A percentile compares a stretch with the other conserved stretches of the same genome.
Conservation (phyloP, 2,888 invertebrate genomes). For the Brachyptera putata region DNA sequence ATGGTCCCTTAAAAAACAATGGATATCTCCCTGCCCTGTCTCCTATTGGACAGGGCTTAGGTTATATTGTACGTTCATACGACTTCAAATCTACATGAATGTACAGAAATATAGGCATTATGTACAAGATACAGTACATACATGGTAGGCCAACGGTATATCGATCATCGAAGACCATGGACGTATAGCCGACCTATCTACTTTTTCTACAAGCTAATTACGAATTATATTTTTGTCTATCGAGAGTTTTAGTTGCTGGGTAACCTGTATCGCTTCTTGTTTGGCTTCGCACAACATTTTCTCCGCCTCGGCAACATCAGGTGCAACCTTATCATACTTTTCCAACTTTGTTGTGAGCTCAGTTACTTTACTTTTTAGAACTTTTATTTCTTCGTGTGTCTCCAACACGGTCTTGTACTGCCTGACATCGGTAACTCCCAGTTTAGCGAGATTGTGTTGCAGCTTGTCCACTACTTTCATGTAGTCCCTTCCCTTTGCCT, state of each 20-base stretch:
- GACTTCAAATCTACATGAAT: too few relatives aligned
- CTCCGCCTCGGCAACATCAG: constrained; percentile 42
- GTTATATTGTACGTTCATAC: too few relatives aligned
- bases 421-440: constrained; percentile 37
- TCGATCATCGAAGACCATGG: too few relatives aligned
- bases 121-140: too few relatives aligned
- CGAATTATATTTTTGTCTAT: too few relatives aligned
- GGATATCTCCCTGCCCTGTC: too few relatives aligned
- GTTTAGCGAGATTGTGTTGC: constrained; percentile 35
- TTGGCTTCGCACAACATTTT: constrained; percentile 37
- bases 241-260: neutral
- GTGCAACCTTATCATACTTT: constrained; percentile 40
- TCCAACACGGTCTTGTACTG: constrained; percentile 36
- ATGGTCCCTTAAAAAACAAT: too few relatives aligned
- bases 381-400: constrained; percentile 38
- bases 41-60: too few relatives aligned
- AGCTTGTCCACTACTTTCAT: constrained; percentile 37
- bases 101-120: too few relatives aligned
- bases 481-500: constrained; percentile 40
- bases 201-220: too few relatives aligned
- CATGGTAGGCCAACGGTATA: too few relatives aligned
- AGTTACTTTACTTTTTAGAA: constrained; percentile 36
- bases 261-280: constrained; percentile 26
- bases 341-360: constrained; percentile 37
- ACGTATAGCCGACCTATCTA: too few relatives aligned